Conservation (phyloP, 37 sponge, comb jelly and placozoan species). For the Ianthella basta region DNA sequence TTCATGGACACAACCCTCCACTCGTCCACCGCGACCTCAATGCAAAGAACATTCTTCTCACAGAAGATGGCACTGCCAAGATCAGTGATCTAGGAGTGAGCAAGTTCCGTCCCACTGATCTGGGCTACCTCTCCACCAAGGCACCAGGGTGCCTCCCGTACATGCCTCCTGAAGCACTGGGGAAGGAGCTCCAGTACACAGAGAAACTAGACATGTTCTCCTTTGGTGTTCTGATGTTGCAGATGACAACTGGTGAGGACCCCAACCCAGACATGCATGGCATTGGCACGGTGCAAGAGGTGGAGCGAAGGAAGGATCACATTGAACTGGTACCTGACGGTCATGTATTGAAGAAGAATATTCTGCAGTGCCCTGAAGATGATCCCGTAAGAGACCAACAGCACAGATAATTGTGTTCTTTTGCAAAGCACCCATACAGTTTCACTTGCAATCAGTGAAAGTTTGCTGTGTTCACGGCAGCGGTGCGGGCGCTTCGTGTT, state of each 20-base stretch:
- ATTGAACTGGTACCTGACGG: neutral
- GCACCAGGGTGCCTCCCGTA: constrained; percentile 3
- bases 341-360: neutral
- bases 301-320: neutral
- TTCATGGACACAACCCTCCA: neutral
- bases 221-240: constrained; percentile 18
- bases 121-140: neutral
- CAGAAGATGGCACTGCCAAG: neutral
- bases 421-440: too few species aligned
- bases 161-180: constrained; percentile 23
- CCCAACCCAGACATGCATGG: neutral
- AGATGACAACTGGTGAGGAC: neutral
- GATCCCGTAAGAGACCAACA: too few species aligned
- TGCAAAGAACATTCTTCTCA: neutral
- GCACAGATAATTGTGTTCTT: too few species aligned
- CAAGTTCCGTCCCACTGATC: neutral
- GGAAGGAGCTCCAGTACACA: neutral
- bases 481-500: too few species aligned
- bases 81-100: neutral
- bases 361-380: neutral
- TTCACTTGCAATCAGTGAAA: too few species aligned
- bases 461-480: too few species aligned
- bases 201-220: constrained; percentile 21
- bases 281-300: neutral
- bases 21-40: neutral